Evolutionary conservation across 2,888 invertebrate species (phyloP), one percentile per base, ranked within the genome.

Genomic region (Alviniconcha strummeri): DNA sequence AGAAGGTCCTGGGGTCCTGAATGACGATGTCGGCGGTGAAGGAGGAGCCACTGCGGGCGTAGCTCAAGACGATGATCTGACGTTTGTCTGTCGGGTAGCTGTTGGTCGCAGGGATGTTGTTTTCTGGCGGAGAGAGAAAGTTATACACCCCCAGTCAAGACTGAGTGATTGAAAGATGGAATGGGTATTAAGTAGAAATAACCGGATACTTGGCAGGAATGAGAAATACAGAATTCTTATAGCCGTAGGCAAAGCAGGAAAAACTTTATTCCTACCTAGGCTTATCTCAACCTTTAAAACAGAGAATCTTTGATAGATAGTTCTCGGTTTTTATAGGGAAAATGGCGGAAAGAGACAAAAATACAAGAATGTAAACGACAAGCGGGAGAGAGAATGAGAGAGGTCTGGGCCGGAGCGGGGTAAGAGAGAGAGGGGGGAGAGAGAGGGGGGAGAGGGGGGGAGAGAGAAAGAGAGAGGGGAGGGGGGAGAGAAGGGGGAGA

Each of bases 1-100:
- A 84, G 72, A 84, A 84, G 5, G 77, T 81, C 6, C 81, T 52
- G n/a, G 80, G 77, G 60, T 84, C 78, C 60, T 81, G 77, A 15
- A 72, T 76, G 57, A 84, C 78, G 64, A 84, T 81, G 78, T 84
- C 84, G 4, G 84, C 55, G 6, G 81, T 84, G 78, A 84, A 84
- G 57, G 84, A 81, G 17, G 81, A 81, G 13, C 84, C 81, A 17
- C 84, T 81, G 17, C 84, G 81, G 8, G 75, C 81, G 57, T 84
- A 81, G 55, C 77, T 84, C 52, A 84, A 71, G 15, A 84, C 77
- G 78, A 81, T 77, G 74, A 78, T 84, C 76, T 84, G 81, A 19
- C 36, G 17, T n/a, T 84, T 77, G 64, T 78, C 55, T n/a, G 56
- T 57, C 1, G 82, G 82, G 57, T 82, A 82, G 69, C 13, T 76